phyloP scores from a whole-genome alignment of 2,113 vertebrate genomes.

The Labeo rohita region DNA sequence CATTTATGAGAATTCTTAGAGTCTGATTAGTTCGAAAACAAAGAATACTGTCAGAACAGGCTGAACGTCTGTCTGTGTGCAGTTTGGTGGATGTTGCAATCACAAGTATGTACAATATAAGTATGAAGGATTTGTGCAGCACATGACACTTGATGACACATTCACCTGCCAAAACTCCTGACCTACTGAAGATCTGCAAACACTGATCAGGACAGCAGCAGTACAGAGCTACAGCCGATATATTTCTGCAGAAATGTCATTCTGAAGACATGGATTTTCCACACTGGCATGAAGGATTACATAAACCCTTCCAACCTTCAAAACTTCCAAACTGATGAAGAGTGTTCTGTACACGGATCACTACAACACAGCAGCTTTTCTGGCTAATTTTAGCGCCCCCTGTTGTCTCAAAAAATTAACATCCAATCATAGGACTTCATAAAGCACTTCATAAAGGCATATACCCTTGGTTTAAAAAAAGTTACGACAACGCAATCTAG shows the following conservation, averaged over 20 bases:
- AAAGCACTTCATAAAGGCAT: not conserved
- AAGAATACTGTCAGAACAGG: not conserved
- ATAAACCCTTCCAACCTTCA: not conserved
- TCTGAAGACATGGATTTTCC: not conserved
- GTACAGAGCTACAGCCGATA: not conserved
- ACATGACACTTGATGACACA: constrained; percentile 19
- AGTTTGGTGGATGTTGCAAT: not conserved
- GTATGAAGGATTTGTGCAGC: not conserved
- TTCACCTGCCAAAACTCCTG: not conserved
- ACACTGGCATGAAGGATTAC: not conserved
- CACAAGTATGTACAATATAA: not conserved
- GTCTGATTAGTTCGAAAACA: not conserved
- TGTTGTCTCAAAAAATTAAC: not conserved
- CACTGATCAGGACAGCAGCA: not conserved
- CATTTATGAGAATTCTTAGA: not conserved
- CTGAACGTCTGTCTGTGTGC: not conserved
- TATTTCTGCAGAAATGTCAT: not conserved
- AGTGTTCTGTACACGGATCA: not conserved
- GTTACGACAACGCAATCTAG: not conserved
- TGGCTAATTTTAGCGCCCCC: not conserved
- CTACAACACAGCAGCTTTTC: not conserved
- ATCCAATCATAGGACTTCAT: not conserved
- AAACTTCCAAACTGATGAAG: not conserved
- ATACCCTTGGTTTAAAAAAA: not conserved
- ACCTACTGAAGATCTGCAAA: not conserved